phyloP scores from a whole-genome alignment of 2,888 invertebrate genomes.

The Rotaria magnacalcarata region DNA sequence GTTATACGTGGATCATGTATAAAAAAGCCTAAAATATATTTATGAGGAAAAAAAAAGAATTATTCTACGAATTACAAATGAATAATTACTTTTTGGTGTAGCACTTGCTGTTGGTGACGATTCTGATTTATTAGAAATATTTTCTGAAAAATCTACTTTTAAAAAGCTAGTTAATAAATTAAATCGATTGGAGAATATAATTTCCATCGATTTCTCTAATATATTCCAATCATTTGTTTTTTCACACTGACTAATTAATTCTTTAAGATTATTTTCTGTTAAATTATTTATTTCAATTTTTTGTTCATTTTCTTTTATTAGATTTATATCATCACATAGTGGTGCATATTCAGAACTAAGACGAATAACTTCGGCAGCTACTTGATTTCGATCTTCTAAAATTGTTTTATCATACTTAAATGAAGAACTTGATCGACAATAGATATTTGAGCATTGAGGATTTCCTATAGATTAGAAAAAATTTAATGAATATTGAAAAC shows the following conservation, averaged over 20 bases:
- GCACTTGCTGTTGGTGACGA: background rate
- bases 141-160: background rate
- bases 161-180: background rate
- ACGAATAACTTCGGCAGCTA: background rate
- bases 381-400: background rate
- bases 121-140: background rate
- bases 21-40: background rate
- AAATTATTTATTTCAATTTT: background rate
- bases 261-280: background rate
- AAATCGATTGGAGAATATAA: background rate
- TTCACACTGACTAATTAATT: background rate
- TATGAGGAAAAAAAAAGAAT: no score
- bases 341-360: background rate
- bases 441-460: background rate
- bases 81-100: background rate
- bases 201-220: background rate
- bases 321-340: background rate
- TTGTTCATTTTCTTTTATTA: background rate
- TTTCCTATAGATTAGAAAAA: background rate
- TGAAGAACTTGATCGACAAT: background rate
- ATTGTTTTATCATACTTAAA: background rate
- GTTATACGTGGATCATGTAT: background rate
- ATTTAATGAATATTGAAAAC: no score
- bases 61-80: background rate
- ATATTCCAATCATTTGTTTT: background rate